Evolutionary conservation across 2,888 invertebrate species (phyloP).

Genomic region (Zaprionus bogoriensis): DNA sequence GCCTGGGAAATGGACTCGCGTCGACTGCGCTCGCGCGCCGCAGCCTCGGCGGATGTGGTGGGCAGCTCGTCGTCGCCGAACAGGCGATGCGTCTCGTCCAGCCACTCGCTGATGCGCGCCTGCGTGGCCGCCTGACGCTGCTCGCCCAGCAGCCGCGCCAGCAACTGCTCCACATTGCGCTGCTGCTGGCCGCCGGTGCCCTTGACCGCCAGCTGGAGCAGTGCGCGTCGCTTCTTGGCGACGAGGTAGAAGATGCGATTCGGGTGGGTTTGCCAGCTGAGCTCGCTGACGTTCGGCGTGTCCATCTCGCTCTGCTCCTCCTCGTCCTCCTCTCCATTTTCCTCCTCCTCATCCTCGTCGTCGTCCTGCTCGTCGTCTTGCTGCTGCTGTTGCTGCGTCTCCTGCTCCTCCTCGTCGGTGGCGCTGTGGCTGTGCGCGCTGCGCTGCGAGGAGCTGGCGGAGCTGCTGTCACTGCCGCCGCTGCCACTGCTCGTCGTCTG

Average conservation of each 20-base stretch:
- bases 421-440: constrained; percentile 41
- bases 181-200: constrained; percentile 53
- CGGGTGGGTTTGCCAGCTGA: constrained; percentile 82
- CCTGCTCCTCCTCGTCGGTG: too few relatives aligned
- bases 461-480: constrained; percentile 34
- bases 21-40: constrained; percentile 55
- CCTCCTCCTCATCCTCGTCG: not conserved
- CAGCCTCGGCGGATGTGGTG: constrained; percentile 73
- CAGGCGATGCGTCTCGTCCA: constrained; percentile 63
- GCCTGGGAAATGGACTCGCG: constrained; percentile 27
- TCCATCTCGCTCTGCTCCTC: constrained; percentile 47
- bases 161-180: constrained; percentile 56
- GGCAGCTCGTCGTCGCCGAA: constrained; percentile 63
- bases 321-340: not conserved
- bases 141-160: constrained; percentile 56
- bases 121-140: constrained; percentile 71
- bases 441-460: constrained; percentile 30
- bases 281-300: constrained; percentile 65
- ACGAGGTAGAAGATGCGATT: constrained; percentile 90
- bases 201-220: constrained; percentile 86
- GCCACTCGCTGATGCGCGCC: constrained; percentile 58
- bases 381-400: too few relatives aligned
- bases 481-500: constrained; percentile 27
- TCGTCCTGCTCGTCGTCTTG: too few relatives aligned
- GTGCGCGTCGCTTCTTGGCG: constrained; percentile 87